Conservation (phyloP, 1,140 invertebrate species). For the Dinothrombium tinctorium region DNA sequence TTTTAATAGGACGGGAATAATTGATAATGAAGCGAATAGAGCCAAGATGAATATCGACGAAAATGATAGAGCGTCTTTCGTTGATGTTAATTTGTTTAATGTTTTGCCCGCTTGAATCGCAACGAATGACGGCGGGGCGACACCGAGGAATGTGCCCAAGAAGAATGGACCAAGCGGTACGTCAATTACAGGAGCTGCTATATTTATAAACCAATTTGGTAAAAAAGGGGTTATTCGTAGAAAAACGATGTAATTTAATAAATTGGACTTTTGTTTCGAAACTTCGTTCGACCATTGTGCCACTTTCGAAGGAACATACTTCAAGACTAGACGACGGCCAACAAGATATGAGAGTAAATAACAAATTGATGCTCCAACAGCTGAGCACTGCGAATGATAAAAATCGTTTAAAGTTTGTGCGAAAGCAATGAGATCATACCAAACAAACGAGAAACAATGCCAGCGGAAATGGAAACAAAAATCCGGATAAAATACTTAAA, state of each 20-base stretch:
- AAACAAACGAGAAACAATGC: slow-evolving; percentile 76
- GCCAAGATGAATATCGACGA: too few species aligned
- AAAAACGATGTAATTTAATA: slow-evolving; percentile 93
- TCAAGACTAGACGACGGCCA: slow-evolving; percentile 54
- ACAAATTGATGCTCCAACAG: slow-evolving; percentile 79
- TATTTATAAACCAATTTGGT: slow-evolving; percentile 99
- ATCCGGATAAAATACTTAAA: slow-evolving; percentile 87
- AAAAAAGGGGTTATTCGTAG: slow-evolving; percentile 87
- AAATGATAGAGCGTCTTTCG: too few species aligned
- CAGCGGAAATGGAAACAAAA: slow-evolving; percentile 75
- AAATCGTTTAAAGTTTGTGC: neutral
- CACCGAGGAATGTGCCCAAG: slow-evolving; percentile 61
- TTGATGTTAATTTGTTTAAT: slow-evolving; percentile 68
- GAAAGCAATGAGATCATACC: slow-evolving; percentile 20
- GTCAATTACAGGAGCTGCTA: slow-evolving; percentile 83
- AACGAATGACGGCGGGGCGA: slow-evolving; percentile 89
- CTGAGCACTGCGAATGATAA: slow-evolving; percentile 47
- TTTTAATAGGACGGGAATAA: too few species aligned
- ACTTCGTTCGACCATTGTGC: slow-evolving; percentile 49
- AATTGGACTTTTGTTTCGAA: slow-evolving; percentile 38
- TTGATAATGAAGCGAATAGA: too few species aligned
- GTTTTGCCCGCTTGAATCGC: slow-evolving; percentile 94
- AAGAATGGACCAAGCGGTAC: slow-evolving; percentile 80
- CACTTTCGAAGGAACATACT: slow-evolving; percentile 69
- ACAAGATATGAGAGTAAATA: slow-evolving; percentile 74